These are phyloP conservation scores for Sebastes nivosus DNA, from an alignment of 2,797 vertebrate genomes.

Conservation along the genomic window DNA sequence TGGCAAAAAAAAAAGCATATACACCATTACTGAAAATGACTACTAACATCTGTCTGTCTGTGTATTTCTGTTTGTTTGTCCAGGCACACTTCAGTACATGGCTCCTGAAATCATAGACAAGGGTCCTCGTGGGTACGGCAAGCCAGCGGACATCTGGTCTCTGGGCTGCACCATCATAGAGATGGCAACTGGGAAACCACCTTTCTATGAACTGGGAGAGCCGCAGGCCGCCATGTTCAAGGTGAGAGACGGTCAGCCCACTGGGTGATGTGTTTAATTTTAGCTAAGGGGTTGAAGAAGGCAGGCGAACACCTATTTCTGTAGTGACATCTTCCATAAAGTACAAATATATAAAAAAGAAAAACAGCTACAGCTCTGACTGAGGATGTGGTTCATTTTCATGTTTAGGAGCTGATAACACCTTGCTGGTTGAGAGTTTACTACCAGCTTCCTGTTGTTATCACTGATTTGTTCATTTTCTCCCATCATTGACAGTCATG, in stretches of 20 bases:
- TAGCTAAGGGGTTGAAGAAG: background rate
- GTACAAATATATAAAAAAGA: too few species aligned
- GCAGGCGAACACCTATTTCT: slow-evolving; percentile 7
- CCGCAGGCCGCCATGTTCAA: slow-evolving; percentile 99
- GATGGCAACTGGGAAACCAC: slow-evolving; percentile 98
- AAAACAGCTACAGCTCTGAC: background rate
- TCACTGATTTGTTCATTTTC: background rate
- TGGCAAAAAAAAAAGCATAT: background rate
- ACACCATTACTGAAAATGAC: background rate
- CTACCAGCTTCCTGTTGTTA: background rate
- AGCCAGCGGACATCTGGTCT: slow-evolving; percentile 98
- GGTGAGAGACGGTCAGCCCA: slow-evolving; percentile 78
- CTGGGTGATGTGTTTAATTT: slow-evolving; percentile 1
- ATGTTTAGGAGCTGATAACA: background rate
- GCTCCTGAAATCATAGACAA: slow-evolving; percentile 99
- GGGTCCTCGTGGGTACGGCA: slow-evolving; percentile 95
- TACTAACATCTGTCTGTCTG: background rate
- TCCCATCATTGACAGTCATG: background rate
- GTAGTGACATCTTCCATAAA: too few species aligned
- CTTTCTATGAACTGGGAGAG: slow-evolving; percentile 96
- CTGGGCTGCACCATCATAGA: slow-evolving; percentile 98
- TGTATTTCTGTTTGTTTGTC: slow-evolving; percentile 27
- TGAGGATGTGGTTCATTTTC: background rate
- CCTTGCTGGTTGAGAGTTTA: too few species aligned
- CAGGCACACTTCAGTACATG: slow-evolving; percentile 98